Evolutionary conservation across 2,888 invertebrate genomes (phyloP), one percentile per base, ranked within the genome.

Genomic region (Argynnis bischoffii): DNA sequence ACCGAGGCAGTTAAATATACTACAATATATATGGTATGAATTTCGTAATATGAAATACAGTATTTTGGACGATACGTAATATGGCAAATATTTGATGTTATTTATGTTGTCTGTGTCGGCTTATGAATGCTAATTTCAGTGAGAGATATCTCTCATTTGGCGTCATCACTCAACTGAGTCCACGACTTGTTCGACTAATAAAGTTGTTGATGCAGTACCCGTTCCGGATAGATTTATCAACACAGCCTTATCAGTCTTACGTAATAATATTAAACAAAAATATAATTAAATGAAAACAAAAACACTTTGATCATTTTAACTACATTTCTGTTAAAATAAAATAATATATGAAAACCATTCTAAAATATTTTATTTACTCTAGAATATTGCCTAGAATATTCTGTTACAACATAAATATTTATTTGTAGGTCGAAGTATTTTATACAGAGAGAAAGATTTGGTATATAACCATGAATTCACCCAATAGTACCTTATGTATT

Each of bases 51-150:
- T 35, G 18, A 53, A 41, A 26, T 4, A 53, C 55, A 31, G 41
- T 51, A 48, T 51, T 11, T 14, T 67, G 70, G 48, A 65, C 64
- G 56, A 72, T 55, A 71, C 65, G 74, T 74, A 75, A 73, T 75
- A 70, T 46, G 65, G 64, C 69, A 70, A 71, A 71, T 75, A 72
- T 75, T 74, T 75, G 69, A 83, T 85, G 85, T 91, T 89, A 90
- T 91, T 90, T 90, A 90, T 89, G 87, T 85, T 83, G 86, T 79
- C 81, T 77, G 84, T 80, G 87, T 77, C 81, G 79, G 85, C 85
- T 88, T 87, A 88, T 91, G 90, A 91, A 92, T 92, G 85, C 83
- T 88, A 90, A 91, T 89, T 87, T 83, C 72, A 72, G 84, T 84
- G 84, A 86, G 82, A 84, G 83, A 90, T 88, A 87, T 87, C 81